Conservation (phyloP, 2,113 vertebrate genomes). For the Circaetus gallicus region DNA sequence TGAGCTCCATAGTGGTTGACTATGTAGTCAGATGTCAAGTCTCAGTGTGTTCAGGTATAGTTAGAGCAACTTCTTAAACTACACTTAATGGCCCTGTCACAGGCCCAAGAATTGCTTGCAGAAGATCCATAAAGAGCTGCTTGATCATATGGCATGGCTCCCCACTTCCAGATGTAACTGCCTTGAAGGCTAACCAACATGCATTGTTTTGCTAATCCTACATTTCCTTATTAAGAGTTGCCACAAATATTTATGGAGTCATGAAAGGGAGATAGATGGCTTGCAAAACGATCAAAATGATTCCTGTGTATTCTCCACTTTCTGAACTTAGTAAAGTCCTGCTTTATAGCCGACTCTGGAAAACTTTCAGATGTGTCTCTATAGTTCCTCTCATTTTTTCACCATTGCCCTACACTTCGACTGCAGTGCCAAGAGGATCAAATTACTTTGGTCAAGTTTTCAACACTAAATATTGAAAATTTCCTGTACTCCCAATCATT, state of each 20-base stretch:
- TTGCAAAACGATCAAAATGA: not conserved
- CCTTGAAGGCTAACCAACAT: not conserved
- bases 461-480: slow-evolving; percentile 7
- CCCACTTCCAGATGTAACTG: slow-evolving; percentile 18
- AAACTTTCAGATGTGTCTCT: not conserved
- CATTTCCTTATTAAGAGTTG: slow-evolving; percentile 52
- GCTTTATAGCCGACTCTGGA: not conserved
- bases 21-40: not conserved
- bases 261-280: slow-evolving; percentile 40
- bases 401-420: not conserved
- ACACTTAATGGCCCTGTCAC: not conserved
- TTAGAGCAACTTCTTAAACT: not conserved
- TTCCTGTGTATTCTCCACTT: not conserved
- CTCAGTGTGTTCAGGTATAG: not conserved
- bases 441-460: slow-evolving; percentile 10
- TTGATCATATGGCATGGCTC: not conserved
- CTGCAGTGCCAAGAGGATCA: not conserved
- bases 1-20: not conserved
- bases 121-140: not conserved
- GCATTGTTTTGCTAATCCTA: slow-evolving; percentile 19
- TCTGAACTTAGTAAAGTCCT: not conserved
- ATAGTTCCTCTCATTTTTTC: not conserved
- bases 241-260: slow-evolving; percentile 35
- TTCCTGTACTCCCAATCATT: slow-evolving; percentile 13
- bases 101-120: not conserved